phyloP scores from a whole-genome alignment of 2,888 invertebrate genomes.

The Cantharis flavilabris region DNA sequence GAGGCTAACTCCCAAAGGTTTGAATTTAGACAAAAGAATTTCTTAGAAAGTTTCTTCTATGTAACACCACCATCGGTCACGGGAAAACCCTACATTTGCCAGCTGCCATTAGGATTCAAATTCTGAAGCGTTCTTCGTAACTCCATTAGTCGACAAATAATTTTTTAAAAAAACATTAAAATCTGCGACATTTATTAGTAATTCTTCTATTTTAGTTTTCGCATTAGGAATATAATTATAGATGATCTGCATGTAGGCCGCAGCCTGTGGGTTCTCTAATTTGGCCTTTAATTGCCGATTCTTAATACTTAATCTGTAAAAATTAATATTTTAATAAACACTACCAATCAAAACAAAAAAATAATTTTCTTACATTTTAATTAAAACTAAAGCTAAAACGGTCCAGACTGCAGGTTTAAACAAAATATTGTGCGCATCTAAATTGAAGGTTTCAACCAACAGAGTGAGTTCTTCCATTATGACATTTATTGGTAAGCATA shows the following conservation, averaged over 20 bases:
- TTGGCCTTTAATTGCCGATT: slow-evolving; percentile 18
- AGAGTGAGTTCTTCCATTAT: slow-evolving; percentile 56
- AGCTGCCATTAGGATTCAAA: no score
- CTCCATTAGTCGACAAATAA: slow-evolving; percentile 5
- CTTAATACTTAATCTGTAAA: slow-evolving; percentile 30
- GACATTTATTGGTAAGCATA: slow-evolving; percentile 24
- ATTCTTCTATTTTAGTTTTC: slow-evolving; percentile 18
- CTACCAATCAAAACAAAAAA: neutral
- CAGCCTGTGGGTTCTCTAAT: slow-evolving; percentile 8
- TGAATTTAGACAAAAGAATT: no score
- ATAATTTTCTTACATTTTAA: slow-evolving; percentile 63
- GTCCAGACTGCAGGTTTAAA: slow-evolving; percentile 76
- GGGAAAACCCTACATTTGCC: no score
- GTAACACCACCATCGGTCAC: no score
- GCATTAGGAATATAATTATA: slow-evolving; percentile 19
- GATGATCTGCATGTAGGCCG: slow-evolving; percentile 16
- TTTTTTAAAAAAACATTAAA: slow-evolving; percentile 27
- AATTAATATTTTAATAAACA: neutral
- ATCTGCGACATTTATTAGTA: slow-evolving; percentile 22
- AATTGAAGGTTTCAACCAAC: slow-evolving; percentile 67
- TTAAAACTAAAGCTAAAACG: slow-evolving; percentile 69
- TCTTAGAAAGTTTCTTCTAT: no score
- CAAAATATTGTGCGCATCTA: slow-evolving; percentile 72
- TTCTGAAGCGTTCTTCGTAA: neutral
- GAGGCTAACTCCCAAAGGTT: no score